Evolutionary conservation across 2,113 vertebrate genomes (phyloP), one percentile per base, ranked within the genome.

Genomic region (Rhombomys opimus): DNA sequence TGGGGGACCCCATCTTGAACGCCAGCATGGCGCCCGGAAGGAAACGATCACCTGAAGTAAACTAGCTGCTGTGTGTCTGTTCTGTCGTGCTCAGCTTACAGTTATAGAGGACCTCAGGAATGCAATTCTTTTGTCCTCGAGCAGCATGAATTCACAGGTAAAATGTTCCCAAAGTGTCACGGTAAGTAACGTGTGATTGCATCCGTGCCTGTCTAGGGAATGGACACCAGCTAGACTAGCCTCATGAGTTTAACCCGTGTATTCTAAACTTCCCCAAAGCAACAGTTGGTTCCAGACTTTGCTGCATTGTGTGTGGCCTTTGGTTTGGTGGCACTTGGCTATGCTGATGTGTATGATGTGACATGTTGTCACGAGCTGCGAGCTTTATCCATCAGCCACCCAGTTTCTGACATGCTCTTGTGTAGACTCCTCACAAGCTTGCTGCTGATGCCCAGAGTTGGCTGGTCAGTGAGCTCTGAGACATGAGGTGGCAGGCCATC

Each of bases 311-410:
- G 95, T 96, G 94, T 97, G 97, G 95, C 96, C 96, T 97, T 96
- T 96, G 96, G 95, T 96, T 97, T 97, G 97, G 97, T 97, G 95
- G 96, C 93, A 67, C 59, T 93, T 97, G 97, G 94, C 91, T 97
- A 8, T 95, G 97, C 96, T 97, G 94, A 87, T 95, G 96, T 96
- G 91, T 97, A 80, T 94, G 93, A 90, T 9, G 54, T 95, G 92
- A 95, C 95, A 95, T 52, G 32, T 50, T 92, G 96, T 97, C 97
- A 97, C 96, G 92, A 97, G 89, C 97, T 96, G 68, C 96, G 81
- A 97, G 96, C 97, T 97, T 97, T 87, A 67, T 82, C 96, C 98
- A 96, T 96, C 93, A 97, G 92, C 96, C 94, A 97, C 87, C 87
- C 70, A 59, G 92, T 97, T 94, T 72, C 87, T 97, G 88, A 82